These are phyloP conservation scores for Tanaodytes sp. DNA, from an alignment of 2,888 invertebrate species.

Conservation along the genomic window DNA sequence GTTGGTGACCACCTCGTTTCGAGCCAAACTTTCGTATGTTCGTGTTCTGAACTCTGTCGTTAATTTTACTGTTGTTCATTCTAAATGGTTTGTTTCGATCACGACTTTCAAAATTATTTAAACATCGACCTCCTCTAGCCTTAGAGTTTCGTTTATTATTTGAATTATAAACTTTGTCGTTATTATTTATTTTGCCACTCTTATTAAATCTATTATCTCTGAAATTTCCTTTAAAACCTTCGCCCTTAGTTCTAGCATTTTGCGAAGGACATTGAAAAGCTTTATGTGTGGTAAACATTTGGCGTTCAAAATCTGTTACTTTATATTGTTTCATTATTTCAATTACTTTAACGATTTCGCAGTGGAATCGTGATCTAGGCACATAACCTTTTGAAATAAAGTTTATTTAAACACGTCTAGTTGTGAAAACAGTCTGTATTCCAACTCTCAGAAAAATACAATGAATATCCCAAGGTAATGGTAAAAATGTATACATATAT, in stretches of 20 bases:
- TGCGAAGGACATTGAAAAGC: constrained; percentile 14
- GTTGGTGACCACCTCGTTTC: constrained; percentile 13
- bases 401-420: too few relatives aligned
- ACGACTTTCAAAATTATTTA: background rate
- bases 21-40: constrained; percentile 8
- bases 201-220: constrained; percentile 14
- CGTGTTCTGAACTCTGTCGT: too few relatives aligned
- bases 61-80: constrained; percentile 3
- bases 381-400: too few relatives aligned
- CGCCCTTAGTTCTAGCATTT: background rate
- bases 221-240: background rate
- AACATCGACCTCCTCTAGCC: background rate
- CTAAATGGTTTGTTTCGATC: background rate
- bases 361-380: too few relatives aligned
- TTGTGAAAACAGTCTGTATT: too few relatives aligned
- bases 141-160: constrained; percentile 11
- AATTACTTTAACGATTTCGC: too few relatives aligned
- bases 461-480: too few relatives aligned
- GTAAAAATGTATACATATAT: too few relatives aligned
- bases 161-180: background rate
- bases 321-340: too few relatives aligned
- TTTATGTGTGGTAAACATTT: constrained; percentile 12
- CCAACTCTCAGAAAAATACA: too few relatives aligned
- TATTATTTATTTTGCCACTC: background rate
- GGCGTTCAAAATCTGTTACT: too few relatives aligned